A percentile compares a stretch with the other conserved stretches of the same genome.
Conservation (phyloP, 1,140 invertebrate species). For the Drosophila lacertosa region DNA sequence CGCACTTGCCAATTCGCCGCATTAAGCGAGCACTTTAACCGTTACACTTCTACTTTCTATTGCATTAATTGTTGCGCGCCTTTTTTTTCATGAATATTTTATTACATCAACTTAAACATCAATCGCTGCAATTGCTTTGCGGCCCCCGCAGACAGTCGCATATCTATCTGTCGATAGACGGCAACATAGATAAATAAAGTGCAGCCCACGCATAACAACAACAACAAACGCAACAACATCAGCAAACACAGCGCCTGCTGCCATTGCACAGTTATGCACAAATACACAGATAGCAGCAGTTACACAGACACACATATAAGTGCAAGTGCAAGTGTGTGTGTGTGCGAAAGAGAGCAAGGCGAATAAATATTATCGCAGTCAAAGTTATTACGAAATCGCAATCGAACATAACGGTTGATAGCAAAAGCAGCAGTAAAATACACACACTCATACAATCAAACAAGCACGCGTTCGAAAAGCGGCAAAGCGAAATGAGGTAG, state of each 20-base stretch:
- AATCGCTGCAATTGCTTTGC: conserved; percentile 25
- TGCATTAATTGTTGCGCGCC: conserved; percentile 5
- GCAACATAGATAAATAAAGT: conserved; percentile 42
- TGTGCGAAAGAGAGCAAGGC: conserved; percentile 16
- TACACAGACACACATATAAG: conserved; percentile 11
- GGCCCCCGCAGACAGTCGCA: conserved; percentile 16
- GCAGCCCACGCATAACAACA: conserved; percentile 52
- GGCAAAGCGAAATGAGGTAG: conserved; percentile 41
- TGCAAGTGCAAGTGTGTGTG: conserved; percentile 19
- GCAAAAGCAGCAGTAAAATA: conserved; percentile 39
- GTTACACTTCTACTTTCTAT: conserved; percentile 14
- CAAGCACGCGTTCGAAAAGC: not conserved
- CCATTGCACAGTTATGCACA: conserved; percentile 47
- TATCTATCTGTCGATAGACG: conserved; percentile 48
- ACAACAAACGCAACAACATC: conserved; percentile 11
- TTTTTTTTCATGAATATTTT: conserved; percentile 40
- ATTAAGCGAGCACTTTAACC: not conserved
- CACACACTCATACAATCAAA: conserved; percentile 10
- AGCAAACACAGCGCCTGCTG: conserved; percentile 22
- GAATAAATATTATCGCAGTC: conserved; percentile 65
- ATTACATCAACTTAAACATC: conserved; percentile 30
- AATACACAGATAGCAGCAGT: conserved; percentile 13
- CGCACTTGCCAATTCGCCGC: conserved; percentile 7
- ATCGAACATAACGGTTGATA: conserved; percentile 76
- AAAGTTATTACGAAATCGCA: conserved; percentile 73